Base-by-base conservation (phyloP, 2,888 invertebrate genomes). In the Drosophila longiperda region DNA sequence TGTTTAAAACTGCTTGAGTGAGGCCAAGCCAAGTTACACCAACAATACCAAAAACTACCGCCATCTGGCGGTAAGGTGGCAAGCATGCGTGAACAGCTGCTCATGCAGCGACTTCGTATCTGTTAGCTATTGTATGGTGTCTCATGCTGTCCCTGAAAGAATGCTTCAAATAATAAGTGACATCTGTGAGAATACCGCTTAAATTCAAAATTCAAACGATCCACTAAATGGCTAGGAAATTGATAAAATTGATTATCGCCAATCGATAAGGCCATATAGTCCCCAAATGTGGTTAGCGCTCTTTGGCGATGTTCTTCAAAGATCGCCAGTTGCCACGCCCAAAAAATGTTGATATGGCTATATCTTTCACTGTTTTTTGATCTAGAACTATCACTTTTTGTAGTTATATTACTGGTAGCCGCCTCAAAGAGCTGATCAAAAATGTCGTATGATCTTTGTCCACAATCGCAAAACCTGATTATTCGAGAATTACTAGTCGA, bases 161-260 rank as follows among this genome's bases (percentile, higher is more conserved):
- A n/a, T 29, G 29, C 29, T 29, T 50, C 17, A 50, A 26, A 49
- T 9, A 9, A 17, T 17, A 26, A 26, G 17, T 12, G 26, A 17
- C 26, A 17, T 49, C 49, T 26, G 9, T 26, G 5, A 1, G 26
- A 49, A 17, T 17, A 49, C 49, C 5, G 5, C 17, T 17, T 9
- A 49, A 49, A 49, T 49, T 49, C 26, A 26, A 49, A 23, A 17
- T 33, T n/a, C n/a, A n/a, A n/a, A n/a, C n/a, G n/a, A n/a, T 36
- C 36, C 29, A 29, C 29, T 29, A 29, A 1, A 29, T 29, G 29
- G 29, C 29, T 29, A 5, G 29, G 29, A 4, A 29, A 29, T 29
- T 29, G 6, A 29, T 29, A 5, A 29, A 26, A 26, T 26, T 26
- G 26, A 26, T 26, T 26, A 26, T 26, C 26, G 26, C 26, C 26